Evolutionary conservation across 2,113 vertebrate species (phyloP).

Genomic region (Cheilinus undulatus): DNA sequence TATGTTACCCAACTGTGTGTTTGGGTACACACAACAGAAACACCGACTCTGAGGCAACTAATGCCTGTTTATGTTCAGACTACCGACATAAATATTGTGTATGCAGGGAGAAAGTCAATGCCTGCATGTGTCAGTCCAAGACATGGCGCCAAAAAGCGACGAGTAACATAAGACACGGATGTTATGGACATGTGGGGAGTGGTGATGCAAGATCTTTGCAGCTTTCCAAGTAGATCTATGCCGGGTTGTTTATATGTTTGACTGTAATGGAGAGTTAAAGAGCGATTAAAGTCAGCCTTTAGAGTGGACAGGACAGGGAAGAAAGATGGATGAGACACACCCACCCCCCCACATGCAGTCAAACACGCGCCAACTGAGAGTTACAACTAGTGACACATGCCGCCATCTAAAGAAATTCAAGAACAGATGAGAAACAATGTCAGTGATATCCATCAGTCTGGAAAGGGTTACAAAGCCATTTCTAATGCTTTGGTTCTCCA

Average conservation of each 20-base stretch:
- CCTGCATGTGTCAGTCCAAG: neutral
- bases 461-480: too few species aligned
- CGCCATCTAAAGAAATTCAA: too few species aligned
- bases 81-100: neutral
- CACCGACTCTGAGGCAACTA: slow-evolving; percentile 12
- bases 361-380: too few species aligned
- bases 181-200: neutral
- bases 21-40: slow-evolving; percentile 5
- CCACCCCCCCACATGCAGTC: too few species aligned
- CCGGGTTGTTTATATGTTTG: neutral
- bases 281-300: too few species aligned
- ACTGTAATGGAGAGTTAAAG: neutral
- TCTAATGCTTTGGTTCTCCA: too few species aligned
- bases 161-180: neutral
- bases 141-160: neutral
- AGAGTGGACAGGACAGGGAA: too few species aligned
- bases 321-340: too few species aligned
- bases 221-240: neutral
- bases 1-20: slow-evolving; percentile 43
- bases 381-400: too few species aligned
- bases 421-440: too few species aligned
- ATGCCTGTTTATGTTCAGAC: slow-evolving; percentile 44
- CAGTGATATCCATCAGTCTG: too few species aligned
- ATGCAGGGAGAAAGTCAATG: neutral
- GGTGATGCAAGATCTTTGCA: slow-evolving; percentile 11